Evolutionary conservation across 2,113 vertebrate species (phyloP), one percentile per base, ranked within the genome.

Genomic region (Hymenochirus boettgeri): DNA sequence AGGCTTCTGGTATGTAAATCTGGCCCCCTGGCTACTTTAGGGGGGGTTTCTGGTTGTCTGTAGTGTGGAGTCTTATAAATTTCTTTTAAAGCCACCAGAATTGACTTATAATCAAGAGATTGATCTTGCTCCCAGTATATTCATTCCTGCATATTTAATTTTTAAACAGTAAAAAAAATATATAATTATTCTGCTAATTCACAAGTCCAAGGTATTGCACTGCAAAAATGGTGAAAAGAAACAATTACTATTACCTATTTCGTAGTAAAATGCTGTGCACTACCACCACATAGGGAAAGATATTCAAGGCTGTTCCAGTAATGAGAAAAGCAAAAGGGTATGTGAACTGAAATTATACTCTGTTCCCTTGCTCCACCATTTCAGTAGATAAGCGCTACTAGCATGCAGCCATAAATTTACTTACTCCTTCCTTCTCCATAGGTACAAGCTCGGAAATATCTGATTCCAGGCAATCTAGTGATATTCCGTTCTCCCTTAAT

Each of bases 271-370:
- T 57, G 35, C 24, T 19, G 63, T 47, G 45, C 24, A 17, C 58
- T 31, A 24, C 51, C n/a, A n/a, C 22, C 15, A 58, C 39, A 57
- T 57, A 65, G 27, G 24, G 42, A 22, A 56, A 58, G 33, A 61
- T 23, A 39, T 57, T 57, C 18, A 48, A 26, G 25, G 24, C 53
- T 48, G 25, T 57, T 33, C 33, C 11, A 21, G 42, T 35, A 65
- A 57, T 65, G 52, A 56, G 62, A 47, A 65, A 56, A 29, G 48
- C 54, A 45, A 39, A 66, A 50, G 55, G 55, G 42, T 31, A 39
- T 17, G 55, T 66, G 54, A 66, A 46, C 53, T 18, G 46, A 66
- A 27, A 57, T 51, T 58, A 58, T 66, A 50, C 58, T 57, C 22
- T 25, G 7, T 33, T 27, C 29, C 35, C 39, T 24, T 27, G 23